Evolutionary conservation across 2,113 vertebrate species (phyloP).

Genomic region (Corythaeola cristata): DNA sequence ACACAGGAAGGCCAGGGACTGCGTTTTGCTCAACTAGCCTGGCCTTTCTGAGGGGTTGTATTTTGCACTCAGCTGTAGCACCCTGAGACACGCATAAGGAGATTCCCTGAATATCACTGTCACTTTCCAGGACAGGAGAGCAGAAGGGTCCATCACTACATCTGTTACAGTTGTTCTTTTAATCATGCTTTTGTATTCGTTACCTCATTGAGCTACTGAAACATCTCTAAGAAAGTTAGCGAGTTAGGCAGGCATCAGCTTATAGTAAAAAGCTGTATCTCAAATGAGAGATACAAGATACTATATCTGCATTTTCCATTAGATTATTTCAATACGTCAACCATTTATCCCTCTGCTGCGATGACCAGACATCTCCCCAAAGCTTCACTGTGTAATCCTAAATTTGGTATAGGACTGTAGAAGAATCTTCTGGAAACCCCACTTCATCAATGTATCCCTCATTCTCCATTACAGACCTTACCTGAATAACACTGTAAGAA

Average conservation of each 20-base stretch:
- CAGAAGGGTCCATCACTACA: background rate
- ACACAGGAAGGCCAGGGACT: constrained; percentile 33
- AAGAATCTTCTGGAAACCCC: background rate
- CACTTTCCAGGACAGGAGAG: background rate
- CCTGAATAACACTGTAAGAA: background rate
- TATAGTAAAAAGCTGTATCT: background rate
- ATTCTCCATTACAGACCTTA: background rate
- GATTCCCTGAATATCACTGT: background rate
- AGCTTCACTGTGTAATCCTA: background rate
- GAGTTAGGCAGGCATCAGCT: background rate
- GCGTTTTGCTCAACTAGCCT: background rate
- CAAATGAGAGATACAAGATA: background rate
- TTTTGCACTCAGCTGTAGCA: background rate
- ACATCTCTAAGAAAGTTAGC: background rate
- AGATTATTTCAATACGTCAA: background rate
- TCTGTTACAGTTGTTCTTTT: background rate
- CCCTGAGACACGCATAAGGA: background rate
- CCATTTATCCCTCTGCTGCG: background rate
- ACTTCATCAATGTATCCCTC: background rate
- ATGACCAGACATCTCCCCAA: background rate
- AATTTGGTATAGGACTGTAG: background rate
- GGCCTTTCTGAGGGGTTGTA: background rate
- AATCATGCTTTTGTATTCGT: background rate
- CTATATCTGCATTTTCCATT: background rate
- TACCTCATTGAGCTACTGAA: background rate